phyloP scores from a whole-genome alignment of 2,888 invertebrate species.

The Alloplasta piceator region DNA sequence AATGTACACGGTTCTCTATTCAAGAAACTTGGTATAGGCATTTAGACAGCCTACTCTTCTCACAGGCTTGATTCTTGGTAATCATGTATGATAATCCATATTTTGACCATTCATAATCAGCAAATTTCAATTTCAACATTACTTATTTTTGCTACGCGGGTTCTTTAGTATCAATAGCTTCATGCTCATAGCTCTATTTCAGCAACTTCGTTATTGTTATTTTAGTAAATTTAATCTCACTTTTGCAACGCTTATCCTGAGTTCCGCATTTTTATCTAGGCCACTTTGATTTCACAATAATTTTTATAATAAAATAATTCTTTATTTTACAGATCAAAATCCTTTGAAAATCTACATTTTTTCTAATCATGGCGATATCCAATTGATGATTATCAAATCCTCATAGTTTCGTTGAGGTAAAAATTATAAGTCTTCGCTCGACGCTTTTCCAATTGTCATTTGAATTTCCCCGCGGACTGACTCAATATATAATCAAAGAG shows the following conservation, averaged over 20 bases:
- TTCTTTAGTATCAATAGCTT: no score
- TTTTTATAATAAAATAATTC: neutral
- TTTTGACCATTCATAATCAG: no score
- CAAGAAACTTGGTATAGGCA: no score
- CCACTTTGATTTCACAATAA: neutral
- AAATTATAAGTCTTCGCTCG: slow-evolving; percentile 19
- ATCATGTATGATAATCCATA: no score
- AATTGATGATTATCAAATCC: neutral
- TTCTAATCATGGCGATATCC: neutral
- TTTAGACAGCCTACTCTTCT: no score
- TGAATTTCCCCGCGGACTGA: slow-evolving; percentile 43
- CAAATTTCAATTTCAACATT: no score
- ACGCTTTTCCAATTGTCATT: slow-evolving; percentile 43
- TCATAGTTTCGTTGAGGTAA: neutral
- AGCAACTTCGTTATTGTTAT: no score
- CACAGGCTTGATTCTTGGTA: no score
- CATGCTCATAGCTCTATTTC: no score
- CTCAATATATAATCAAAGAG: slow-evolving; percentile 1
- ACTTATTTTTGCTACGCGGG: no score
- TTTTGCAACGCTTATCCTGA: neutral
- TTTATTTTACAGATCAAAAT: neutral
- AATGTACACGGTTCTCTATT: no score
- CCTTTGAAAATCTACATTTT: neutral
- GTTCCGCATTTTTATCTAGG: neutral
- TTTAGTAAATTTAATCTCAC: no score